phyloP scores from a whole-genome alignment of 2,888 invertebrate genomes.

The Thereva nobilitata region DNA sequence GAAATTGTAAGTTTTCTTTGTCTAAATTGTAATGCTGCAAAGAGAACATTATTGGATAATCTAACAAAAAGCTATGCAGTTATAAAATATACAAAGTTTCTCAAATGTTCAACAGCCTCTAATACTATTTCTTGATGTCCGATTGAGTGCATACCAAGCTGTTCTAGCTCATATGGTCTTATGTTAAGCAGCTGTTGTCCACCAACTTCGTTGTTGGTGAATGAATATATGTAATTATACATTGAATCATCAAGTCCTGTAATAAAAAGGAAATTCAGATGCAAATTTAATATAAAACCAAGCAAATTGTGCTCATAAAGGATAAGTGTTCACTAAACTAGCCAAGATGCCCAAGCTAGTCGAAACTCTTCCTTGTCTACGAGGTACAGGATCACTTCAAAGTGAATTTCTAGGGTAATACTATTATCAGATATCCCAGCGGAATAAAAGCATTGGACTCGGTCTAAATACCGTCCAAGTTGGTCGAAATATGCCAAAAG shows the following conservation, averaged over 20 bases:
- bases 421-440: too few species aligned
- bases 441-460: too few species aligned
- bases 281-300: too few species aligned
- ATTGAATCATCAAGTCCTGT: constrained; percentile 63
- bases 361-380: too few species aligned
- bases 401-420: too few species aligned
- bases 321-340: too few species aligned
- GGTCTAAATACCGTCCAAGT: too few species aligned
- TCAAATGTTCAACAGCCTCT: constrained; percentile 87
- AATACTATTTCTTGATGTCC: constrained; percentile 93
- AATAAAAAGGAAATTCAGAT: not conserved
- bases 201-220: constrained; percentile 79
- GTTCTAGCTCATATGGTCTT: constrained; percentile 85
- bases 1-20: constrained; percentile 87
- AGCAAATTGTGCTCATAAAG: too few species aligned
- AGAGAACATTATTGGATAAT: constrained; percentile 41
- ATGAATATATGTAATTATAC: constrained; percentile 77
- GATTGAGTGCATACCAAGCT: constrained; percentile 80
- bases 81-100: constrained; percentile 72
- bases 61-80: constrained; percentile 4
- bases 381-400: too few species aligned
- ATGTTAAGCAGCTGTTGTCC: constrained; percentile 79
- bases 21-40: constrained; percentile 87
- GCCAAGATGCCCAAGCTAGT: too few species aligned
- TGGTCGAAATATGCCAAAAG: too few species aligned